phyloP scores from a whole-genome alignment of 92 coral and sea anemone species.

The Isaurus tuberculatus region DNA sequence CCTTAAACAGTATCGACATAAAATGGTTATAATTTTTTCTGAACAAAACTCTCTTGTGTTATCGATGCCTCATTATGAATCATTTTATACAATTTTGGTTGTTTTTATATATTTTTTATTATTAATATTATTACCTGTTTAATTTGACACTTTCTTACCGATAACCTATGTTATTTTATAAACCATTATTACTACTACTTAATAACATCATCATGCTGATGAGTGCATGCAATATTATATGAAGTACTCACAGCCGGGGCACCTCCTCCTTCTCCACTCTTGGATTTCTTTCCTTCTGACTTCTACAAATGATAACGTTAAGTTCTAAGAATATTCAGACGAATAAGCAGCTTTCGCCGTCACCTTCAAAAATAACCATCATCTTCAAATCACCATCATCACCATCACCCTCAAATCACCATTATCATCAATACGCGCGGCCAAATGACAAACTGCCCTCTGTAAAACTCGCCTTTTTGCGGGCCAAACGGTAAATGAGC shows the following conservation, averaged over 20 bases:
- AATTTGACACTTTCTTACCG: too few relatives aligned
- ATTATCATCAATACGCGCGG: too few relatives aligned
- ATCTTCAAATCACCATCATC: background rate
- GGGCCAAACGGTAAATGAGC: too few relatives aligned
- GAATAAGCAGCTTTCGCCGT: background rate
- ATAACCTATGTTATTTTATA: background rate
- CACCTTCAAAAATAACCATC: background rate
- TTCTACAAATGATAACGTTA: background rate
- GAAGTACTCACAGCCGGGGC: constrained; percentile 27
- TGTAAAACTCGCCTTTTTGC: too few relatives aligned
- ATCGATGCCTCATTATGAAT: too few relatives aligned
- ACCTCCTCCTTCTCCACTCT: constrained; percentile 17
- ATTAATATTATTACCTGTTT: too few relatives aligned
- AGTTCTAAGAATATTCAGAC: background rate
- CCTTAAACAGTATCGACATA: constrained; percentile 59
- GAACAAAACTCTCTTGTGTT: background rate
- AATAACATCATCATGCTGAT: background rate
- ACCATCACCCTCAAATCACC: background rate
- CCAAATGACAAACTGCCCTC: too few relatives aligned
- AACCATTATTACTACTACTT: background rate
- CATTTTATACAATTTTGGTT: too few relatives aligned
- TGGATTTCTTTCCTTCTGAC: constrained; percentile 23
- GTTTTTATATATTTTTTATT: too few relatives aligned
- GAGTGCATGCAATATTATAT: background rate
- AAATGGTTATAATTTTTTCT: background rate